A percentile compares a stretch with the other conserved stretches of the same genome.
Conservation (phyloP, 2,797 vertebrate genomes). For the Mormyrus proboscirostris region DNA sequence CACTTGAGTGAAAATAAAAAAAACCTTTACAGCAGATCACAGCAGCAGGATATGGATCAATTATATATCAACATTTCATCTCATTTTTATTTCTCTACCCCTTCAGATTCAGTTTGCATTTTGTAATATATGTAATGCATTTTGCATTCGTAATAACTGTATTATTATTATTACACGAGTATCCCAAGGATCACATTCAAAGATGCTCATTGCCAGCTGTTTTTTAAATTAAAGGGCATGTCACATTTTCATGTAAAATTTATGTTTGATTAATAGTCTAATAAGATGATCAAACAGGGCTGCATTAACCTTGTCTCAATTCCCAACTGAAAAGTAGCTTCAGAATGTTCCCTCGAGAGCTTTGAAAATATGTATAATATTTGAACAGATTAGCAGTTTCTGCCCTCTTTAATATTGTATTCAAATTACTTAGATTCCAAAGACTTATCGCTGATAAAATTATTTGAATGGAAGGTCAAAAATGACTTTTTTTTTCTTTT, state of each 20-base stretch:
- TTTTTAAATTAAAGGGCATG: constrained; percentile 31
- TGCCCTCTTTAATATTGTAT: constrained; percentile 15
- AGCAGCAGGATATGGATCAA: background rate
- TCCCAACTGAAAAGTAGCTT: constrained; percentile 24
- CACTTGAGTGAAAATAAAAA: constrained; percentile 14
- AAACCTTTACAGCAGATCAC: background rate
- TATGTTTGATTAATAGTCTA: constrained; percentile 44
- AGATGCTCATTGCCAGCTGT: background rate
- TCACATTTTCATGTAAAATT: constrained; percentile 27
- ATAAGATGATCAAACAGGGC: constrained; percentile 15
- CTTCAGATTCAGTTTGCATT: background rate
- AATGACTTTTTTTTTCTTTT: background rate
- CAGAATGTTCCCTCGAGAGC: constrained; percentile 13
- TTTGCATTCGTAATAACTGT: constrained; percentile 31
- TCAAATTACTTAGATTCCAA: constrained; percentile 16
- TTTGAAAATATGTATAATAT: constrained; percentile 18
- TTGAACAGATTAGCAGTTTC: constrained; percentile 17
- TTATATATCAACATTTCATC: background rate
- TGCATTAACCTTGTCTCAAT: constrained; percentile 31
- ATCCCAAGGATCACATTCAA: constrained; percentile 28
- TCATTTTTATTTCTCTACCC: background rate
- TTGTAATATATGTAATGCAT: background rate
- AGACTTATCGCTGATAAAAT: constrained; percentile 10
- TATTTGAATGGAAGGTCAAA: constrained; percentile 22
- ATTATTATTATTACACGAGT: constrained; percentile 37